phyloP scores from a whole-genome alignment of 2,113 vertebrate genomes.

The Amblyornis subalaris region DNA sequence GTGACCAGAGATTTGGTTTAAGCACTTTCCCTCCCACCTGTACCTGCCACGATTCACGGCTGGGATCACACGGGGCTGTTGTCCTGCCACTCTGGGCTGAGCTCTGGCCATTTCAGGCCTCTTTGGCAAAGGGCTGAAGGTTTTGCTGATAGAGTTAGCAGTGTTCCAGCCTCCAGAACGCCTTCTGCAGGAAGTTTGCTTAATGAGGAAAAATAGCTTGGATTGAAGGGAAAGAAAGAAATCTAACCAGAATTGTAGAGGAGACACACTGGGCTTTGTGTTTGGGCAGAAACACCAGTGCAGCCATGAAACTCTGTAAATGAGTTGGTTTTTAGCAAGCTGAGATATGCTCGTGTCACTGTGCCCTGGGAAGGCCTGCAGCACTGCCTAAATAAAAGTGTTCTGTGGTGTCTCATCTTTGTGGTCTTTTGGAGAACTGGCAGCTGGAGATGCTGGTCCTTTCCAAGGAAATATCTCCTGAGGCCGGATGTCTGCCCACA shows the following conservation, averaged over 20 bases:
- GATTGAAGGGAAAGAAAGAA: not conserved
- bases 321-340: not conserved
- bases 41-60: not conserved
- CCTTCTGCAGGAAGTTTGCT: not conserved
- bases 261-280: not conserved
- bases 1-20: not conserved
- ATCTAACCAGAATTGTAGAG: not conserved
- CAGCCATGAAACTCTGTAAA: not conserved
- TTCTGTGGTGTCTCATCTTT: not conserved
- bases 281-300: not conserved
- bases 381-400: not conserved
- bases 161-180: accelerated
- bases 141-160: not conserved
- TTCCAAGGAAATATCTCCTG: not conserved
- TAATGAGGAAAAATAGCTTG: not conserved
- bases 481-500: not conserved
- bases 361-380: not conserved
- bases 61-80: not conserved
- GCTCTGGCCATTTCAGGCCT: not conserved
- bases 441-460: not conserved
- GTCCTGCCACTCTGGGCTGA: not conserved
- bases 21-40: not conserved
- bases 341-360: not conserved
- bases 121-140: not conserved
- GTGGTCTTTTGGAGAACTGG: not conserved